Conservation (phyloP, 1,140 invertebrate genomes). For the Drosophila hydei region DNA sequence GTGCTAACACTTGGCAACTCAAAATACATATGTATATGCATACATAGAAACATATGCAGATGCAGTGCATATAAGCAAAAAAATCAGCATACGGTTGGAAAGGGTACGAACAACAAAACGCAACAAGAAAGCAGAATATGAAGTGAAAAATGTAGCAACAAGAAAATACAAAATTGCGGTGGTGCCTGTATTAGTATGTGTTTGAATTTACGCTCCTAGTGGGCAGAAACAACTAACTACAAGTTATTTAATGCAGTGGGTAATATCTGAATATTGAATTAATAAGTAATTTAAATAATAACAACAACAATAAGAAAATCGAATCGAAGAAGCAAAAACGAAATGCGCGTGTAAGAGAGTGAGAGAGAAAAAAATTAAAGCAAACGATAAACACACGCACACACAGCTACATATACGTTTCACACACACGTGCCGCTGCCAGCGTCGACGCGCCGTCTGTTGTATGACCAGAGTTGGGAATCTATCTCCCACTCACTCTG, state of each 20-base stretch:
- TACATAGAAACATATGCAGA: slow-evolving; percentile 34
- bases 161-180: slow-evolving; percentile 25
- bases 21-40: slow-evolving; percentile 40
- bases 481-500: slow-evolving; percentile 12
- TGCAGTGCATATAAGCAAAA: slow-evolving; percentile 37
- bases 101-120: slow-evolving; percentile 16
- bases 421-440: slow-evolving; percentile 52
- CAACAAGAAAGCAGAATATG: neutral
- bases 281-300: slow-evolving; percentile 55
- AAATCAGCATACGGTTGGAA: slow-evolving; percentile 15
- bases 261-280: slow-evolving; percentile 61
- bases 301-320: slow-evolving; percentile 71
- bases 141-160: slow-evolving; percentile 44
- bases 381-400: slow-evolving; percentile 27
- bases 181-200: slow-evolving; percentile 37
- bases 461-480: slow-evolving; percentile 38
- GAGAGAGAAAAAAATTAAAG: slow-evolving; percentile 34
- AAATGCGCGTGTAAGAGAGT: slow-evolving; percentile 62
- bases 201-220: slow-evolving; percentile 27
- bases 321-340: slow-evolving; percentile 44
- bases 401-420: neutral
- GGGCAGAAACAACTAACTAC: slow-evolving; percentile 21
- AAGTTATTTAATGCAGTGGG: slow-evolving; percentile 19
- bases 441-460: slow-evolving; percentile 65
- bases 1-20: slow-evolving; percentile 51